phyloP scores from a whole-genome alignment of 1,140 invertebrate genomes.

The Halesus radiatus region DNA sequence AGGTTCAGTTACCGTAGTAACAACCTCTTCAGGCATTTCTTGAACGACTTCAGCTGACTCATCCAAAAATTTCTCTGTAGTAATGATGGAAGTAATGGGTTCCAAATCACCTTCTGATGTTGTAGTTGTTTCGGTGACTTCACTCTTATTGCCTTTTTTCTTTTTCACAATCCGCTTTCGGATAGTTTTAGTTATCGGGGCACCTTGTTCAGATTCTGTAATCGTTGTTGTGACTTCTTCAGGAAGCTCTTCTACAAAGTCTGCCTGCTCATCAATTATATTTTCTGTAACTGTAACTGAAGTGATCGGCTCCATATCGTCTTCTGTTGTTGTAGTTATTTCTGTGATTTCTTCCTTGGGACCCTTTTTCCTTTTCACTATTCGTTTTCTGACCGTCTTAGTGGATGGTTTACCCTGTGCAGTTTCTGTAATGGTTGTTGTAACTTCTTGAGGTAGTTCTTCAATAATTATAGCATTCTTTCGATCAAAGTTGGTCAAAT shows the following conservation, averaged over 20 bases:
- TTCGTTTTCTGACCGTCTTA: constrained; percentile 45
- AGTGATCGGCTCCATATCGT: not conserved
- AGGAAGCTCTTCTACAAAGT: constrained; percentile 21
- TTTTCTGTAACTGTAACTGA: constrained; percentile 18
- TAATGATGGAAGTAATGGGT: not conserved
- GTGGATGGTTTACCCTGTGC: not conserved
- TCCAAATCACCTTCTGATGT: not conserved
- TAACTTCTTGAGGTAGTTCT: constrained; percentile 14
- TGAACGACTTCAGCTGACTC: not conserved
- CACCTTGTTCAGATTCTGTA: not conserved
- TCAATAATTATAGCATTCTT: not conserved
- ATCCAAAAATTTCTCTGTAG: not conserved
- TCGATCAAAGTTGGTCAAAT: not conserved
- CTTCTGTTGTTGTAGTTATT: not conserved
- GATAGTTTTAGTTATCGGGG: not conserved
- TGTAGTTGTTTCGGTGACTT: constrained; percentile 11
- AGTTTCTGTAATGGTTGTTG: not conserved
- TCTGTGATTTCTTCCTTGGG: constrained; percentile 27
- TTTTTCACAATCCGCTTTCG: not conserved
- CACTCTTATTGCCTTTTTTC: not conserved
- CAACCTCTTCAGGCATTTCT: constrained; percentile 46
- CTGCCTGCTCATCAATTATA: constrained; percentile 2
- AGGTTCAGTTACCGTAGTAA: constrained; percentile 13
- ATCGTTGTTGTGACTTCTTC: not conserved
- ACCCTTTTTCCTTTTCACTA: constrained; percentile 58